Percentiles rank a stretch among this genome's conserved stretches.
phyloP scores from a whole-genome alignment of 1,140 invertebrate genomes.

The Streblospio benedicti region DNA sequence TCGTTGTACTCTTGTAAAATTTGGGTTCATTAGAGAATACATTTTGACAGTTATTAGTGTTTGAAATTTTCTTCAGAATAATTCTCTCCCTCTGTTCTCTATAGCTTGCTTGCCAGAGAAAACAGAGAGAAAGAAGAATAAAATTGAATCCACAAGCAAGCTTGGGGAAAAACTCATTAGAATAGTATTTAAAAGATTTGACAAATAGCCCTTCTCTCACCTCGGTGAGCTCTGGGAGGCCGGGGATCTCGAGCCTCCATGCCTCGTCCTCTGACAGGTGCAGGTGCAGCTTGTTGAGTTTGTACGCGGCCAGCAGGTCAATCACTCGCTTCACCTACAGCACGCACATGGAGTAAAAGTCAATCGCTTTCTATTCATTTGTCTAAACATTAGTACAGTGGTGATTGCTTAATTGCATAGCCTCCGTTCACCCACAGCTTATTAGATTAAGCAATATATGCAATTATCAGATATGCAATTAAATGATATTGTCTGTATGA shows the following conservation, averaged over 20 bases:
- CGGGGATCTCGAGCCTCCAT: constrained; percentile 38
- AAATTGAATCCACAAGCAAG: not conserved
- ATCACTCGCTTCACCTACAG: constrained; percentile 29
- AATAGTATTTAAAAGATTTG: not conserved
- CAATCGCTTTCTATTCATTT: too few relatives aligned
- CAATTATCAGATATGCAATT: too few relatives aligned
- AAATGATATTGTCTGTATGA: too few relatives aligned
- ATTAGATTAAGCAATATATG: too few relatives aligned
- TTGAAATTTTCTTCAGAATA: not conserved
- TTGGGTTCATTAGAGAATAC: not conserved
- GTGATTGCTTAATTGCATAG: too few relatives aligned
- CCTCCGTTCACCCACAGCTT: too few relatives aligned
- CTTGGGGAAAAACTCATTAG: too few relatives aligned
- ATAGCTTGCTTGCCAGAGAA: not conserved
- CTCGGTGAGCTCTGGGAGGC: constrained; percentile 36
- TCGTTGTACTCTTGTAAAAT: not conserved
- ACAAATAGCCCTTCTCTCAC: constrained; percentile 18
- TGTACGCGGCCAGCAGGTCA: constrained; percentile 38
- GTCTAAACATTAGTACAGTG: too few relatives aligned
- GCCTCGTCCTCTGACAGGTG: constrained; percentile 45
- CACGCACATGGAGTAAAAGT: too few relatives aligned
- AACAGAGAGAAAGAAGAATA: not conserved
- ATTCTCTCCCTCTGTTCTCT: not conserved
- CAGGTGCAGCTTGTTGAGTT: constrained; percentile 41
- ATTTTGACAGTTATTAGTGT: not conserved